Evolutionary conservation across 2,113 vertebrate genomes (phyloP).

Genomic region (Xenopus tropicalis): DNA sequence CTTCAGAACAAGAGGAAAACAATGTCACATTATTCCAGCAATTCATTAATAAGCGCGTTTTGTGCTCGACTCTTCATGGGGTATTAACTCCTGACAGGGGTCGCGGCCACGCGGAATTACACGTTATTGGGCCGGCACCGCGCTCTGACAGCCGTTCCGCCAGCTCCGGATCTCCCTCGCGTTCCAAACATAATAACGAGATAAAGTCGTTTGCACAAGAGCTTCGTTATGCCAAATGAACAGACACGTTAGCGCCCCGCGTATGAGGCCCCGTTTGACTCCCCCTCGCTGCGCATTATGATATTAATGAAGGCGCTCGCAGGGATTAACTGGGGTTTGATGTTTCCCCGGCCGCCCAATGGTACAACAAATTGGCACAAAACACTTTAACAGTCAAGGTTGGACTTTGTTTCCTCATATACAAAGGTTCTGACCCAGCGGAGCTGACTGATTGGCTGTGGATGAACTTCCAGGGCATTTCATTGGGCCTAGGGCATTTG

Average conservation of each 20-base stretch:
- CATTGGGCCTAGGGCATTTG: too few relatives aligned
- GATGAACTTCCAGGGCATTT: too few relatives aligned
- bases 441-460: too few relatives aligned
- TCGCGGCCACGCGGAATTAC: conserved; percentile 82
- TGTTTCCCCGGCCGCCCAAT: too few relatives aligned
- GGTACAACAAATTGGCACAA: too few relatives aligned
- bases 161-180: neutral
- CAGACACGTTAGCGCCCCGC: neutral
- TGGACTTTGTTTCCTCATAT: too few relatives aligned
- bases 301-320: too few relatives aligned
- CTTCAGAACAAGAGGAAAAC: conserved; percentile 71
- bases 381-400: too few relatives aligned
- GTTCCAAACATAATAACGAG: neutral
- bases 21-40: conserved; percentile 71
- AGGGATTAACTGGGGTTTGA: too few relatives aligned
- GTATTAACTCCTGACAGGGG: conserved; percentile 82
- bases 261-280: too few relatives aligned
- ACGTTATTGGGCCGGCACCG: conserved; percentile 72
- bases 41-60: conserved; percentile 77
- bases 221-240: neutral
- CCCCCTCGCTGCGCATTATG: too few relatives aligned
- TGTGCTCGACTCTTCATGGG: conserved; percentile 74
- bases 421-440: too few relatives aligned
- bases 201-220: neutral
- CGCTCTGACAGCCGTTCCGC: conserved; percentile 69